Evolutionary conservation across 2,797 vertebrate genomes (phyloP).

Genomic region (Erethizon dorsatum): DNA sequence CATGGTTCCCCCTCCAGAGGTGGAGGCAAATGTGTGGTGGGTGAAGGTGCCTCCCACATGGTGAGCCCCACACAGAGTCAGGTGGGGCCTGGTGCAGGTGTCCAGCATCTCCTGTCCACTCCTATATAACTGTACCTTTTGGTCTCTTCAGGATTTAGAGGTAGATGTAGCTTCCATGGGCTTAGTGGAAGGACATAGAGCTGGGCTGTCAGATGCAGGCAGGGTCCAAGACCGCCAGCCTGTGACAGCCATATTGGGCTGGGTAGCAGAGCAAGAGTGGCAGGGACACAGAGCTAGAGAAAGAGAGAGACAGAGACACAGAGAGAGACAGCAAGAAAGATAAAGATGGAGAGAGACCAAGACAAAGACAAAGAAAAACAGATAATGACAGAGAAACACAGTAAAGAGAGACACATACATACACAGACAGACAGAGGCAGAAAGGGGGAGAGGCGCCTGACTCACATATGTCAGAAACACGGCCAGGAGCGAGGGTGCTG

Average conservation of each 20-base stretch:
- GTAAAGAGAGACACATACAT: no score
- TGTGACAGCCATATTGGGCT: not conserved
- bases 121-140: not conserved
- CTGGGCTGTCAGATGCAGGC: not conserved
- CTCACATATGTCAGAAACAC: not conserved
- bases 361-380: not conserved
- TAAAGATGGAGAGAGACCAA: not conserved
- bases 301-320: not conserved
- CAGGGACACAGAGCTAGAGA: not conserved
- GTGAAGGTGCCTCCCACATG: not conserved
- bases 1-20: not conserved
- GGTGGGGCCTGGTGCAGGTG: no score
- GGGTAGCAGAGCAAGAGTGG: not conserved
- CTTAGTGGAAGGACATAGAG: not conserved
- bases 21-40: fast-evolving
- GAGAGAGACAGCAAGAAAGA: not conserved
- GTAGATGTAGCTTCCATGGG: not conserved
- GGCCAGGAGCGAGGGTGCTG: fast-evolving
- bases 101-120: not conserved
- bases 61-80: fast-evolving
- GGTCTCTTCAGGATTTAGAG: not conserved
- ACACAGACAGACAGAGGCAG: not conserved
- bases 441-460: not conserved
- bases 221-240: not conserved
- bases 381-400: not conserved